Base-by-base conservation (phyloP, 1,140 invertebrate genomes). In the Polypedilum vanderplanki region DNA sequence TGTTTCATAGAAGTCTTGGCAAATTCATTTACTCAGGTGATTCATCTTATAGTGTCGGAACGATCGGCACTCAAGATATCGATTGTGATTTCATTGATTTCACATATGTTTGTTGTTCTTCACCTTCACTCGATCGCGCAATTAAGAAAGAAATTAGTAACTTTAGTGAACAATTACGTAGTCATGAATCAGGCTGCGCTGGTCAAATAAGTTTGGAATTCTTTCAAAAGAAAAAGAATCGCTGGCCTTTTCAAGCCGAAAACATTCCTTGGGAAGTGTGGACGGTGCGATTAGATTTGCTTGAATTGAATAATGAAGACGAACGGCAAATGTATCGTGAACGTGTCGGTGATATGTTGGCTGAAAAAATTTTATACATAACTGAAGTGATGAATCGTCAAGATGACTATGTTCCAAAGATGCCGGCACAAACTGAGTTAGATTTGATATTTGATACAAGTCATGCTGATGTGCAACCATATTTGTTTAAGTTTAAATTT, bases 41-140 rank as follows among this genome's bases (percentile, higher is more conserved):
- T 84, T 92, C 91, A 77, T 94, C 91, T 83, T 99, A 98, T 83
- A 95, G 94, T 9, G 93, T 98, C 75, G 95, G 96, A 40, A 97
- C 95, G 1, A 88, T 98, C 24, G 96, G 96, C 73, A 96, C 96
- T 79, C 92, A 94, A 77, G 97, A 98, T 85, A 93, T 98, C 9
- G 93, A 97, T 81, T 98, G 97, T 85, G 94, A 98, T 84, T 98
- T 97, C 81, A 93, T 99, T 77, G 96, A 98, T 84, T 93, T 98
- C 79, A 98, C 96, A 40, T 98, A 98, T 84, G 96, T 97, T 0
- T 94, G 95, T 82, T 96, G 94, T 84, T 90, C 93, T 74, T 97
- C 95, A 1, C 85, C 89, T 2, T 87, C 87, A 73, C 85, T 98
- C 1, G 90, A 91, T 73, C 85, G 88, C 57, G 88, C 85, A 64